Base-by-base conservation (phyloP, 2,888 invertebrate genomes). In the Drosophila recens region DNA sequence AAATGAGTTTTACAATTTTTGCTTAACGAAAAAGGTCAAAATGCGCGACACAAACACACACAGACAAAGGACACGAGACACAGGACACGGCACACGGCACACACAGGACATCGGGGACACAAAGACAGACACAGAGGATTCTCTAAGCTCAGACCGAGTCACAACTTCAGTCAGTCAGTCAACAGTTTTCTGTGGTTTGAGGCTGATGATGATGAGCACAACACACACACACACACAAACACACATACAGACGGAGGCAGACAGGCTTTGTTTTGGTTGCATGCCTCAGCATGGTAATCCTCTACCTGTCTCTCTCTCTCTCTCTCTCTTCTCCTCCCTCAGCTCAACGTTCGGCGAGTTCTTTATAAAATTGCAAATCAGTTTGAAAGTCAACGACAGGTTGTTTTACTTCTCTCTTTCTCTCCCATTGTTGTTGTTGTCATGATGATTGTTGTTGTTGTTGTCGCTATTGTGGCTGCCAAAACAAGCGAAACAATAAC, bases 351-450 rank as follows among this genome's bases (percentile, higher is more conserved):
- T 67, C 72, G 68, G 59, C 69, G 76, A 77, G 72, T 71, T 86
- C 78, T 86, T 88, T 88, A 82, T 80, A 79, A 86, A 86, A 86
- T 90, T 85, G 90, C 88, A 86, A 86, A 86, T 86, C 89, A 86
- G 86, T 90, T 86, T 82, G 78, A 80, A 86, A 90, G 78, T 78
- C 88, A 88, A 72, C 82, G 88, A 82, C 88, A 85, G 77, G 82
- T 79, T 81, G 75, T 89, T 75, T 71, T 72, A 34, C 45, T 48
- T 49, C 48, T 38, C 38, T 38, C 36, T n/a, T 13, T n/a, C 5
- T 11, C 43, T 1, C 61, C 15, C 42, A 36, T 34, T 4, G 66
- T 52, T 64, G 63, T 30, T 63, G 59, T 30, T 10, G 11, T 45
- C 6, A 8, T 43, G 17, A 3, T 11, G 10, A 33, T 15, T 58